phyloP scores from a whole-genome alignment of 2,797 vertebrate genomes.

The Pantherophis vulpinus region DNA sequence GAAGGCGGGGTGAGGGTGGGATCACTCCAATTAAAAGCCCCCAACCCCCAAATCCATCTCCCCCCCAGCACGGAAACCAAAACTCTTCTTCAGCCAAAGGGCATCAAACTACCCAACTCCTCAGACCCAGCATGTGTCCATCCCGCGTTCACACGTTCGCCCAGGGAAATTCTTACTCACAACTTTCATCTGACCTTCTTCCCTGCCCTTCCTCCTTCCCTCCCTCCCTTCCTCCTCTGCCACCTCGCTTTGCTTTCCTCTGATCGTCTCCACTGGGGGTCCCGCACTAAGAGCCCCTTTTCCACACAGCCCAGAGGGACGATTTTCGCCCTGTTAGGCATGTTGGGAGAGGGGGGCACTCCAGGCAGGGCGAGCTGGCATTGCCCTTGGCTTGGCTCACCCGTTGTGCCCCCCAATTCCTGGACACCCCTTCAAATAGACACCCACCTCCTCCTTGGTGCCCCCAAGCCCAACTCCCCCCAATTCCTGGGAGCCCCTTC shows the following conservation, averaged over 20 bases:
- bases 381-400: no score
- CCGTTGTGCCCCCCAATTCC: no score
- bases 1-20: background rate
- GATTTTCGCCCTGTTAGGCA: background rate
- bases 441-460: slow-evolving; percentile 1
- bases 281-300: background rate
- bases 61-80: background rate
- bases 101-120: rapidly evolving
- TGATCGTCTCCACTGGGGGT: background rate
- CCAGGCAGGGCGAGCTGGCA: background rate
- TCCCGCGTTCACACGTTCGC: background rate
- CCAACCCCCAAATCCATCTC: background rate
- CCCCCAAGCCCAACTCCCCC: no score
- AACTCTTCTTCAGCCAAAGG: background rate
- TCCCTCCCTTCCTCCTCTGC: slow-evolving; percentile 73
- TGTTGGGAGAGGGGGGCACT: background rate
- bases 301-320: background rate
- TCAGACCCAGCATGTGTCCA: background rate
- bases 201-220: slow-evolving; percentile 51
- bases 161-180: background rate
- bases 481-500: background rate
- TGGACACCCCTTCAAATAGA: background rate
- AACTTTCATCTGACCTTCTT: no score
- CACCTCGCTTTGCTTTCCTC: background rate
- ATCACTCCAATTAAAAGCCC: background rate